Base-by-base conservation (phyloP, 2,888 invertebrate genomes). In the Nomada fucata region DNA sequence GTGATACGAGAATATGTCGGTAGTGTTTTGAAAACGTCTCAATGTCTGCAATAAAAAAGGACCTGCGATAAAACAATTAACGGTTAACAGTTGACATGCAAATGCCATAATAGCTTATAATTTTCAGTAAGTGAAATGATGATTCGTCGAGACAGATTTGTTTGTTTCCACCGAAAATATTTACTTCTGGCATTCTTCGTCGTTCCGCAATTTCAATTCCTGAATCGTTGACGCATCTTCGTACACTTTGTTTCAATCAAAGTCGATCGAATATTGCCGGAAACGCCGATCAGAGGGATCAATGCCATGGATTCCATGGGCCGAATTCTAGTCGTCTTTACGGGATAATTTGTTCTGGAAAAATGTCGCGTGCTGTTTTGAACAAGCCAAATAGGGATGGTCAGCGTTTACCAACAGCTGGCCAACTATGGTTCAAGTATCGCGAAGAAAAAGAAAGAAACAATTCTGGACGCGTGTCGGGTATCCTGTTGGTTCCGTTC, bases 401-500 rank as follows among this genome's bases (percentile, higher is more conserved):
- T 59, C 67, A 75, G 76, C 47, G 29, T 81, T 83, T 85, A 86
- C 82, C 79, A 86, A 85, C 71, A 73, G 77, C 76, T 73, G 72
- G 63, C 91, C 90, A 91, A 90, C 63, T 91, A 90, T 79, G 91
- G 89, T 71, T 85, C 67, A 79, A 69, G 59, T 76, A 68, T 76
- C 73, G 82, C 63, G 73, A 76, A 70, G 85, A 63, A 79, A 79
- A 72, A 52, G 74, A 53, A 69, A 71, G 64, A 79, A 77, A 90
- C 0, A 89, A 93, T 92, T 93, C 93, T 86, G 87, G 83, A 86
- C 90, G 91, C 92, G 92, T 91, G 87, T 88, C 85, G 87, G 84
- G 89, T 92, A 92, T 92, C 91, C 91, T 91, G 91, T 90, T 88
- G 89, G 90, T 88, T 91, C 88, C 90, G 90, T 91, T 91, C 87